A percentile compares a stretch with the other conserved stretches of the same genome.
Evolutionary conservation across 2,113 vertebrate genomes (phyloP).

Genomic region (Eira barbara): DNA sequence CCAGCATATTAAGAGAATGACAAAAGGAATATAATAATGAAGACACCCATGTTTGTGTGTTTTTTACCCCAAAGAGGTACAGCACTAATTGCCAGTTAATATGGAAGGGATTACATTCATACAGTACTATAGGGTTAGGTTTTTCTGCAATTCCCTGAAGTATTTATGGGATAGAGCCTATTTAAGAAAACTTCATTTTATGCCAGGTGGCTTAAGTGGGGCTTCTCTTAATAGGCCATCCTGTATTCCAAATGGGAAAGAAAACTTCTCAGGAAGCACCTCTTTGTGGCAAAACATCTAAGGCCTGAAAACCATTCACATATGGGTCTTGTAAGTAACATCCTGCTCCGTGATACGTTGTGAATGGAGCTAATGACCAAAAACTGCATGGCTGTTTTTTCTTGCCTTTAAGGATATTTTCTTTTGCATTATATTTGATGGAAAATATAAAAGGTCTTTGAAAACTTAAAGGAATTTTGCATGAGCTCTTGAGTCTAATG

Average conservation of each 20-base stretch:
- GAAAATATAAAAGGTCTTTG: neutral
- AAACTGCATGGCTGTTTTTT: conserved; percentile 24
- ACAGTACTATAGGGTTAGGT: neutral
- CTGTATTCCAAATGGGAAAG: conserved; percentile 71
- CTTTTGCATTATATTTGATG: neutral
- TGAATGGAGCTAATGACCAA: conserved; percentile 2
- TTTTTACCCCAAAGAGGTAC: neutral
- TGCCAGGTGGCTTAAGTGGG: conserved; percentile 51
- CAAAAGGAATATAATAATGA: neutral
- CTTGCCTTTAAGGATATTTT: neutral
- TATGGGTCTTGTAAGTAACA: conserved; percentile 61
- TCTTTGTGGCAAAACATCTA: conserved; percentile 67
- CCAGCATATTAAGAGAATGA: neutral
- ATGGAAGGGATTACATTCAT: neutral
- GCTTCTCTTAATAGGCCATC: conserved; percentile 64
- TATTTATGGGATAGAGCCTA: conserved; percentile 36
- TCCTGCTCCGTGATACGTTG: neutral
- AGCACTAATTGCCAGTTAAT: neutral
- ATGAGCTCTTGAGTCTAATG: neutral
- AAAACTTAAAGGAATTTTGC: neutral
- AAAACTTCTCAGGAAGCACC: conserved; percentile 61
- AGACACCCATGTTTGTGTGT: neutral
- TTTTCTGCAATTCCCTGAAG: neutral
- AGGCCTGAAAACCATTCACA: conserved; percentile 55
- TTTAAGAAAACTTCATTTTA: conserved; percentile 54